Evolutionary conservation across 2,888 invertebrate genomes (phyloP), one percentile per base, ranked within the genome.

Genomic region (Xylota segnis): DNA sequence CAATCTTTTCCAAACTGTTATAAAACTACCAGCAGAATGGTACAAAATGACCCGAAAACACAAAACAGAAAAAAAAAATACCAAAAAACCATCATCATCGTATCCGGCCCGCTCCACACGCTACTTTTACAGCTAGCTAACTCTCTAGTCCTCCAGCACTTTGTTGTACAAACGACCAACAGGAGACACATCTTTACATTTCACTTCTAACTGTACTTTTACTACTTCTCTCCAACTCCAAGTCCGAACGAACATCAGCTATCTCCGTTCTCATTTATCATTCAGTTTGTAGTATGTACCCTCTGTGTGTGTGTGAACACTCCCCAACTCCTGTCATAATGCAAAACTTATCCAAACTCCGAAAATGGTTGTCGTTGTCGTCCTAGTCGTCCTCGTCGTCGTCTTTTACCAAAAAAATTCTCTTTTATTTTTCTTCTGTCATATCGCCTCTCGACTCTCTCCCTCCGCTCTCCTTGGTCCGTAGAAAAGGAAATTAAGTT

Each of bases 161-260:
- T 84, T 84, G 79, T 75, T 84, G 84, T 71, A 70, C 76, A 86
- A 86, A 86, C 86, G 86, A 86, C 86, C 86, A 86, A 82, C 86
- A 82, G 86, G 86, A 86, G 86, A 86, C 86, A 86, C 86, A 86
- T 86, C 86, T 86, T 86, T 77, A 86, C 86, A 82, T 82, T 86
- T 86, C 77, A 86, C 82, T 82, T 82, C 82, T 82, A 82, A 77
- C 76, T 68, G 82, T 86, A 82, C 86, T 86, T 86, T 86, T 82
- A 79, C 79, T 66, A 72, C 79, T 79, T 70, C 59, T 65, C 47
- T 47, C n/a, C n/a, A n/a, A 32, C 40, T 63, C 45, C 72, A 34
- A n/a, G n/a, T n/a, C n/a, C n/a, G n/a, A n/a, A 72, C 66, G 58
- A 79, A 70, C 78, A 75, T 79, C 75, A 76, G 81, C 81, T 86